phyloP scores from a whole-genome alignment of 2,888 invertebrate genomes.

The Aricia artaxerxes region DNA sequence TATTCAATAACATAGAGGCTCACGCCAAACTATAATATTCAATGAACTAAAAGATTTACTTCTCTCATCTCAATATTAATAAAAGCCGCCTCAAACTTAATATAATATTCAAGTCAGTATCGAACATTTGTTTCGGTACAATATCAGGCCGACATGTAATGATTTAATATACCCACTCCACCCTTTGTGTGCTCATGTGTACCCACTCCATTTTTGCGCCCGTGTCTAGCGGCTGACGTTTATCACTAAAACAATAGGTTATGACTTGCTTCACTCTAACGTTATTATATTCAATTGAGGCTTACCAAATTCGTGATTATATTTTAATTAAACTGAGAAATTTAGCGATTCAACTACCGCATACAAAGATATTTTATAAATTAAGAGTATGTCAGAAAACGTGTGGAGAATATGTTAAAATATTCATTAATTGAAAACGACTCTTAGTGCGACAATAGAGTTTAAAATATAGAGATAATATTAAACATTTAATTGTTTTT shows the following conservation, averaged over 20 bases:
- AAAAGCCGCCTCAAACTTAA: background rate
- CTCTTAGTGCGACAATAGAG: too few relatives aligned
- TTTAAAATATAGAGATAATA: too few relatives aligned
- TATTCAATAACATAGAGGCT: too few relatives aligned
- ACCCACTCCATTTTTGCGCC: background rate
- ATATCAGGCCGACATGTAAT: background rate
- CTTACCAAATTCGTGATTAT: background rate
- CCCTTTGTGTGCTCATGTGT: background rate
- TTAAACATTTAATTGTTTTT: background rate
- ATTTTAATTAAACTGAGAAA: background rate
- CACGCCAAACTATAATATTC: background rate
- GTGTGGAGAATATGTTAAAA: background rate
- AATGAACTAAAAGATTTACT: background rate
- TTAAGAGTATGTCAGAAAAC: background rate
- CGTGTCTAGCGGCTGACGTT: background rate
- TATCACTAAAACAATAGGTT: background rate
- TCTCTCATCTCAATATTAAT: background rate
- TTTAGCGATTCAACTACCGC: too few relatives aligned
- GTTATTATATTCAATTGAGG: background rate
- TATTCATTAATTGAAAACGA: too few relatives aligned
- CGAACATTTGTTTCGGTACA: slow-evolving; percentile 3
- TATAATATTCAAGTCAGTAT: slow-evolving; percentile 7
- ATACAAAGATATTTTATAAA: too few relatives aligned
- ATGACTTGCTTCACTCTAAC: background rate
- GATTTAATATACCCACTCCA: slow-evolving; percentile 24